A percentile compares a stretch with the other conserved stretches of the same genome.
Evolutionary conservation across 2,113 vertebrate genomes (phyloP).

Genomic region (Gobiocypris rarus): DNA sequence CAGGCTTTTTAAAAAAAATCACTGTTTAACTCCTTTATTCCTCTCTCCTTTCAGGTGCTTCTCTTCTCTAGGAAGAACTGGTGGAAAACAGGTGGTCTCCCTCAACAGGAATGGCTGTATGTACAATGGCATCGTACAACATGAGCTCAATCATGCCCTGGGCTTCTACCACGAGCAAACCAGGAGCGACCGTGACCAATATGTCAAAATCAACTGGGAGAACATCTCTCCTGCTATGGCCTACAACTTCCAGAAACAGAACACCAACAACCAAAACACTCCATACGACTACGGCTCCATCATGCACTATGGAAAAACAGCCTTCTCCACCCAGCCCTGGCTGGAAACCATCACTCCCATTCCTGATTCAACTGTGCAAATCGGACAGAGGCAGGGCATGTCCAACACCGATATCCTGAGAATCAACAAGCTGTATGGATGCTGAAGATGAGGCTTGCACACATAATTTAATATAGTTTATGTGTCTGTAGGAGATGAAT

Average conservation of each 20-base stretch:
- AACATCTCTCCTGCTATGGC: constrained; percentile 47
- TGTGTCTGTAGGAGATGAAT: background rate
- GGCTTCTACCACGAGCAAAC: constrained; percentile 68
- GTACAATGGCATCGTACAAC: constrained; percentile 53
- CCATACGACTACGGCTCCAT: constrained; percentile 59
- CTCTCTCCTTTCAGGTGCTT: constrained; percentile 60
- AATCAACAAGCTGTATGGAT: constrained; percentile 55
- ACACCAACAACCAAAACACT: constrained; percentile 58
- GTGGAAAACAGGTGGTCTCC: constrained; percentile 62
- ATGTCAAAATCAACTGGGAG: constrained; percentile 60
- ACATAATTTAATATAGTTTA: background rate
- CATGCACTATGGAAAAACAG: constrained; percentile 60
- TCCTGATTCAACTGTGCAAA: constrained; percentile 29
- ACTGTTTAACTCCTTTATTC: background rate
- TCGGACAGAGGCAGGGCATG: constrained; percentile 55
- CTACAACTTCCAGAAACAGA: constrained; percentile 48
- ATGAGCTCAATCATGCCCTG: constrained; percentile 65
- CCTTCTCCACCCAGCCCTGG: constrained; percentile 47
- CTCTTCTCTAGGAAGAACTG: constrained; percentile 55
- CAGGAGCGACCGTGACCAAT: constrained; percentile 61
- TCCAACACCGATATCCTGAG: constrained; percentile 49
- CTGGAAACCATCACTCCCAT: constrained; percentile 55
- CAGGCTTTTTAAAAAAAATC: background rate
- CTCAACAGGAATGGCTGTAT: constrained; percentile 48
- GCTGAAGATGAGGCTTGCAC: constrained; percentile 1